A percentile compares a stretch with the other conserved stretches of the same genome.
Evolutionary conservation across 2,888 invertebrate genomes (phyloP).

Genomic region (Heliconius sara): DNA sequence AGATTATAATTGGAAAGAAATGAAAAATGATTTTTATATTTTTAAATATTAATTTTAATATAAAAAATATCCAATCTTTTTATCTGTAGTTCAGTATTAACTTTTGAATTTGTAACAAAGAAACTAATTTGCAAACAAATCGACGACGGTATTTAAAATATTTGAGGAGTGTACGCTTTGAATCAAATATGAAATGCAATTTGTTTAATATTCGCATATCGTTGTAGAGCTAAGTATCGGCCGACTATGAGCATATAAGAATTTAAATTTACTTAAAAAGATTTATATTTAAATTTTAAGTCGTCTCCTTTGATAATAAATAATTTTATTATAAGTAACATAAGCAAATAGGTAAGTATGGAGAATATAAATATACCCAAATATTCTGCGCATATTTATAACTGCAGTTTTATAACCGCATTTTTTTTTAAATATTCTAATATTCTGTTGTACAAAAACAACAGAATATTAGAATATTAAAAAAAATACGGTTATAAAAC

Average conservation of each 20-base stretch:
- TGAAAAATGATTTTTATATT: too few species aligned
- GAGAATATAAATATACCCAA: too few species aligned
- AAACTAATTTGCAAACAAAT: conserved; percentile 27
- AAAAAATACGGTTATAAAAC: background rate
- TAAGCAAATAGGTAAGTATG: background rate
- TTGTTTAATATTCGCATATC: conserved; percentile 34
- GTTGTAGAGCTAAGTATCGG: conserved; percentile 25
- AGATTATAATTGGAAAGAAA: background rate
- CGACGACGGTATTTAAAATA: conserved; percentile 30
- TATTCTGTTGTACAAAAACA: too few species aligned
- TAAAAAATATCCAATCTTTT: background rate
- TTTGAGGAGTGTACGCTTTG: conserved; percentile 18
- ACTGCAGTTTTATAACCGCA: too few species aligned
- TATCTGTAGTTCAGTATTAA: background rate
- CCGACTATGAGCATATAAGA: conserved; percentile 12
- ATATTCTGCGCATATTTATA: too few species aligned
- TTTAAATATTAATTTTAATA: too few species aligned
- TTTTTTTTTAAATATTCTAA: too few species aligned
- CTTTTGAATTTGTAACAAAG: conserved; percentile 22
- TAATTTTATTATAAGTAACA: too few species aligned
- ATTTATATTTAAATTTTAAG: background rate
- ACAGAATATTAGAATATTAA: background rate
- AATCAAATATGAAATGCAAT: conserved; percentile 36
- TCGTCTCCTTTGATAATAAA: too few species aligned
- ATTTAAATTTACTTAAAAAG: conserved; percentile 13